Evolutionary conservation across 2,113 vertebrate species (phyloP), one percentile per base, ranked within the genome.

Genomic region (Cranoglanis bouderius): DNA sequence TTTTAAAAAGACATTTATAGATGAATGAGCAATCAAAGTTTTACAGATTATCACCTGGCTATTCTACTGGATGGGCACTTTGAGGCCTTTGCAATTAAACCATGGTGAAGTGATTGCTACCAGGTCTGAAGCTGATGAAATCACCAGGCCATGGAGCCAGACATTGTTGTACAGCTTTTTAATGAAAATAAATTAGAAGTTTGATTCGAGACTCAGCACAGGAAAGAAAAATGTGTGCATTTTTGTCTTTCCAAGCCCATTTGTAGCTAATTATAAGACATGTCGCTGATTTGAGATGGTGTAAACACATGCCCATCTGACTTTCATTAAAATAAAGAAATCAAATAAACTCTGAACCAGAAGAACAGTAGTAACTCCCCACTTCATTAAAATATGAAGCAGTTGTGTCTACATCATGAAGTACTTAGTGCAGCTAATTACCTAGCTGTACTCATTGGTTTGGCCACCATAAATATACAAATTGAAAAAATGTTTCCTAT

Each of bases 241-340:
- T 84, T 92, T 86, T 87, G 32, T 80, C 75, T 87, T 90, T 81
- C 67, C 85, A 88, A 82, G 26, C 84, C 91, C 91, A 92, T 93
- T 95, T 94, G 89, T 90, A 87, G 92, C 91, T 94, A 95, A 96
- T 96, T 96, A 94, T 92, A 92, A 93, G 74, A 91, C 91, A 94
- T 95, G 95, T 93, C 92, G 92, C 92, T 94, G 94, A 93, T 93
- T 95, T 77, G 74, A 43, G 92, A 90, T 95, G 94, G 93, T 96
- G 96, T 98, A 97, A 98, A 98, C 96, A 97, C 84, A 21, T n/a
- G 86, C 93, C 88, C 97, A 97, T 96, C 96, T 98, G 97, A 97
- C 94, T 96, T 95, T 96, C 96, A 97, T 98, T 98, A 98, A 94
- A 96, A 95, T 95, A 95, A 96, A 96, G 95, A 96, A 96, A 97